Base-by-base conservation (phyloP, 1,140 invertebrate genomes). In the Lepidostoma basale region DNA sequence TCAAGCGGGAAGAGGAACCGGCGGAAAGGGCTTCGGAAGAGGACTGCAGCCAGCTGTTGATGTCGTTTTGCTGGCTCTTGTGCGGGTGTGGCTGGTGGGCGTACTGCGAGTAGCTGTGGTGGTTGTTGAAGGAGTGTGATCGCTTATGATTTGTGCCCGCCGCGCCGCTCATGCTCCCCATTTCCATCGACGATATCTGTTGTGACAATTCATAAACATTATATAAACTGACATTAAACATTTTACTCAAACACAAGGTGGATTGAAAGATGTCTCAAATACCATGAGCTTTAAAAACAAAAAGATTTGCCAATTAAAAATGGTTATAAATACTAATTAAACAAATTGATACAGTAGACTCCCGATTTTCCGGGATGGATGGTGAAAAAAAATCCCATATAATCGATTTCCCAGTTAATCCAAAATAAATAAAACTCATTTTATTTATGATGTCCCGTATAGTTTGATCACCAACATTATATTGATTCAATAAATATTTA, bases 61-160 rank as follows among this genome's bases (percentile, higher is more conserved):
- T 69, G 12, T 63, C 72, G 36, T 63, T 67, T 16, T 54, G 67
- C 52, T 59, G 58, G 33, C 36, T 18, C 74, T 76, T 85, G 79
- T 80, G 85, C 77, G 81, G 83, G 73, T 79, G 80, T n/a, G 68
- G 66, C 78, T 84, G 85, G 75, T 85, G 85, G 72, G 77, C 74
- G 69, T 84, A 84, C 76, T 87, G 85, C 74, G 85, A 85, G 79
- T 86, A 87, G 77, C 85, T 87, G 80, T 86, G 84, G 74, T 87
- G 85, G 77, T 87, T 86, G 78, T 87, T 87, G 80, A 87, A 87
- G 77, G 85, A 87, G 72, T 86, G 85, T 78, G 85, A 86, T 83
- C 85, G 79, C 83, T 87, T 87, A 79, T 87, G 85, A 79, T 84
- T 83, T 25, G 78, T 79, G 49, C 79, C 76, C 20, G 44, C 68